These are phyloP conservation scores for Atopsyche davidsoni DNA, from an alignment of 1,140 invertebrate species.

Conservation along the genomic window DNA sequence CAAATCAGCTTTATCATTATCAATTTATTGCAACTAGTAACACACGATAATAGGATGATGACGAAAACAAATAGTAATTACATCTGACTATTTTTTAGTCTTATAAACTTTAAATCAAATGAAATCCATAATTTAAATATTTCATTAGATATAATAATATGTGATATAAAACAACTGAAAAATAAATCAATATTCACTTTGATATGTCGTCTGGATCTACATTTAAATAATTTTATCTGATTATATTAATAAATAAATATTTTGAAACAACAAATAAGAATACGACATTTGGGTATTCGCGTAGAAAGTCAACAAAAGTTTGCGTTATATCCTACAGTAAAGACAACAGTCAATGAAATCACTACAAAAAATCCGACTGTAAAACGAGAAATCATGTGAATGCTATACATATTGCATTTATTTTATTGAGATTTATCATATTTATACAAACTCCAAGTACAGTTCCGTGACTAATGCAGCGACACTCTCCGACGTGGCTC, in stretches of 20 bases:
- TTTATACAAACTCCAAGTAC: constrained; percentile 10
- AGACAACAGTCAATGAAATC: too few species aligned
- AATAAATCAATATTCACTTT: neutral
- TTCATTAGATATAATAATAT: constrained; percentile 16
- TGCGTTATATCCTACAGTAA: too few species aligned
- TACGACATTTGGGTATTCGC: too few species aligned
- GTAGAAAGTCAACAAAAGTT: too few species aligned
- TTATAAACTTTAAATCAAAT: constrained; percentile 9
- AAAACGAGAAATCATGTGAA: too few species aligned
- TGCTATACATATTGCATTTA: too few species aligned
- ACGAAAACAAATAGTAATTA: constrained; percentile 26
- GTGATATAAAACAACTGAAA: constrained; percentile 14
- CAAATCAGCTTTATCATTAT: constrained; percentile 24
- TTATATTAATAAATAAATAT: too few species aligned
- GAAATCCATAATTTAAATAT: constrained; percentile 2
- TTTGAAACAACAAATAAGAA: too few species aligned
- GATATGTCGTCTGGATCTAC: constrained; percentile 19
- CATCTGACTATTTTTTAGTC: constrained; percentile 16
- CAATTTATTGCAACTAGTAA: constrained; percentile 32
- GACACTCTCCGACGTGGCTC: too few species aligned
- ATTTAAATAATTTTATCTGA: neutral
- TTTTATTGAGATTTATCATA: too few species aligned
- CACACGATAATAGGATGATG: constrained; percentile 30
- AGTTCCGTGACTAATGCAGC: constrained; percentile 11
- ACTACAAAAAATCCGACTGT: too few species aligned